Conservation (phyloP, 2,113 vertebrate genomes). For the Theropithecus gelada region DNA sequence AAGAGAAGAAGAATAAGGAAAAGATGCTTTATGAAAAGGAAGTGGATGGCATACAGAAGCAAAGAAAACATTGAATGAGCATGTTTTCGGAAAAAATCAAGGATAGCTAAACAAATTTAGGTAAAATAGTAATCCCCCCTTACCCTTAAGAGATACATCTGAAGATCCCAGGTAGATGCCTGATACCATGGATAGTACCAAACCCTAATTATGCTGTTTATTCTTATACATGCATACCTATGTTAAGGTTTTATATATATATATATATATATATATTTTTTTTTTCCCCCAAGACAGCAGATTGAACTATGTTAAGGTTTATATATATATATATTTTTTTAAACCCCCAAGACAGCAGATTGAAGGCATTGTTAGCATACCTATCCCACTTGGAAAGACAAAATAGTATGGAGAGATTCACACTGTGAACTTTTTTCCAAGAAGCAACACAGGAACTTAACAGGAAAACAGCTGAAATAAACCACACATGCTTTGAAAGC, state of each 20-base stretch:
- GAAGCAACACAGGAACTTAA: too few species aligned
- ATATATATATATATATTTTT: too few species aligned
- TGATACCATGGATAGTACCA: background rate
- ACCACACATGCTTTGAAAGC: too few species aligned
- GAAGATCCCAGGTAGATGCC: background rate
- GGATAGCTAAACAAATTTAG: background rate
- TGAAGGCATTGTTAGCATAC: too few species aligned
- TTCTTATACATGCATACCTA: background rate
- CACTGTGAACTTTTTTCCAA: too few species aligned
- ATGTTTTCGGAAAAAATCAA: background rate
- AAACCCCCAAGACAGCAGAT: too few species aligned
- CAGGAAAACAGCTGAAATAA: too few species aligned
- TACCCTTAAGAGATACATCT: background rate
- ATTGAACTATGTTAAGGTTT: background rate
- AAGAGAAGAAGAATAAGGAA: background rate
- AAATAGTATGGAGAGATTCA: too few species aligned
- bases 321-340: too few species aligned
- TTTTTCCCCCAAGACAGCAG: too few species aligned
- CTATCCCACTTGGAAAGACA: too few species aligned
- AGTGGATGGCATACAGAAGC: background rate
- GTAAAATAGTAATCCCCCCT: background rate
- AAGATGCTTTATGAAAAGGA: background rate
- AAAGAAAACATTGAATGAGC: background rate
- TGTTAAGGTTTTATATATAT: too few species aligned
- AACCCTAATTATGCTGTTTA: background rate